Evolutionary conservation across 2,888 invertebrate species (phyloP).

Genomic region (Lycophotia porphyrea): DNA sequence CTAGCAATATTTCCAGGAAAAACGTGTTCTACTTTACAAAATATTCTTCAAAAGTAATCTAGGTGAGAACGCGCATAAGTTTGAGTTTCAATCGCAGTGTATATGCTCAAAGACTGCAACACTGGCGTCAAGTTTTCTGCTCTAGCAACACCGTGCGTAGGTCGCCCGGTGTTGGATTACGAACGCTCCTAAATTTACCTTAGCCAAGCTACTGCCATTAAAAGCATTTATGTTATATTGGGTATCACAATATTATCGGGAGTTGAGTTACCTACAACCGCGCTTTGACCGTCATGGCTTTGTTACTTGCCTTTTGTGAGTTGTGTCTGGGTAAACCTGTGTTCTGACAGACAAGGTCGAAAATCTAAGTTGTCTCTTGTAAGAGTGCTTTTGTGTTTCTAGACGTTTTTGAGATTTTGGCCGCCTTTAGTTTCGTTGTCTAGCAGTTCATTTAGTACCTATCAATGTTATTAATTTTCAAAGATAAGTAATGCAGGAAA

Average conservation of each 20-base stretch:
- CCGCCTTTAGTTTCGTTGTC: background rate
- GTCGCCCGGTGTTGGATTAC: constrained; percentile 82
- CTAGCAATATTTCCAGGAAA: constrained; percentile 36
- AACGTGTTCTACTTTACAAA: constrained; percentile 29
- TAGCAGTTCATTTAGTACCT: background rate
- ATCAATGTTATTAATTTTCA: background rate
- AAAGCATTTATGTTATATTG: constrained; percentile 89
- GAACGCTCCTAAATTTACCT: constrained; percentile 90
- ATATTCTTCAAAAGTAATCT: constrained; percentile 54
- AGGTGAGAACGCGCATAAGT: constrained; percentile 21
- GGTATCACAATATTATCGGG: constrained; percentile 85
- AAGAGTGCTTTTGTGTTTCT: constrained; percentile 20
- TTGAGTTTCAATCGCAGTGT: constrained; percentile 47
- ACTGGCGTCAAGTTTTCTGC: constrained; percentile 70
- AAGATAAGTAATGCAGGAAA: background rate
- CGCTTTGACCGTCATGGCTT: constrained; percentile 65
- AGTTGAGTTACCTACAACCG: constrained; percentile 73
- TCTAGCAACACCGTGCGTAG: constrained; percentile 81
- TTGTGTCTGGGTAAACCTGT: constrained; percentile 41
- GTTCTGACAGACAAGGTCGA: constrained; percentile 52
- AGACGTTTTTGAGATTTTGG: background rate
- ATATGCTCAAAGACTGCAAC: constrained; percentile 57
- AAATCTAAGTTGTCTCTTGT: constrained; percentile 47
- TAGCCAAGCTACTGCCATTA: constrained; percentile 86
- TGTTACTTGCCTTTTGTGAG: constrained; percentile 56